Conservation (phyloP, 2,888 invertebrate genomes). For the Leptopterna dolabrata region DNA sequence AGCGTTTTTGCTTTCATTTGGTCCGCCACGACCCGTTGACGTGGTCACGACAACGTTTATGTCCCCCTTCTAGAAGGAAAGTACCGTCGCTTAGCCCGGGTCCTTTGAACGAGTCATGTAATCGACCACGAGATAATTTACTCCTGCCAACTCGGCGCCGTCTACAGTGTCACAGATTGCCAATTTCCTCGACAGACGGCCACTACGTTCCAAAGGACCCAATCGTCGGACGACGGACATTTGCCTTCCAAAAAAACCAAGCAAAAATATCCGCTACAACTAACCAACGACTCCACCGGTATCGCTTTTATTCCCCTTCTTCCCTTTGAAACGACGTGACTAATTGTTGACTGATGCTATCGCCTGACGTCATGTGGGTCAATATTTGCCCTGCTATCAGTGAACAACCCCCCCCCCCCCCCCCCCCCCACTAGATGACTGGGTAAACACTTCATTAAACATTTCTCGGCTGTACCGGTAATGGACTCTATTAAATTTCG, state of each 20-base stretch:
- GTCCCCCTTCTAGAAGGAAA: too few relatives aligned
- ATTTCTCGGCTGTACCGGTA: neutral
- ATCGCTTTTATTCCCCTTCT: neutral
- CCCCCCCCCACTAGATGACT: too few relatives aligned
- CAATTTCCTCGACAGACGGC: neutral
- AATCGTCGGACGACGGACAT: too few relatives aligned
- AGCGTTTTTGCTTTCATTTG: too few relatives aligned
- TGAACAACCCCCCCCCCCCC: neutral
- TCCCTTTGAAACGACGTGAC: neutral
- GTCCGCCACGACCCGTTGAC: neutral
- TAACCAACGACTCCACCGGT: neutral
- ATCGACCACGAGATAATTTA: neutral
- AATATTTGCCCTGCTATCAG: slow-evolving; percentile 18
- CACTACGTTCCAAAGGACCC: neutral
- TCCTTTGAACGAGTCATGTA: neutral
- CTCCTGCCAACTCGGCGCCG: neutral
- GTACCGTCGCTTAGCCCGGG: neutral
- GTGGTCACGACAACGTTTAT: too few relatives aligned
- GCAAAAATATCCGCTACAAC: neutral
- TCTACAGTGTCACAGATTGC: neutral
- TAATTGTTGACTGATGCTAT: slow-evolving; percentile 14
- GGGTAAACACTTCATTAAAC: slow-evolving; percentile 5
- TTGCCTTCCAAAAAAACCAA: neutral
- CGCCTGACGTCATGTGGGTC: slow-evolving; percentile 13
- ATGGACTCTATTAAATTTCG: slow-evolving; percentile 26